Conservation (phyloP, 2,797 vertebrate genomes). For the Hybognathus amarus region DNA sequence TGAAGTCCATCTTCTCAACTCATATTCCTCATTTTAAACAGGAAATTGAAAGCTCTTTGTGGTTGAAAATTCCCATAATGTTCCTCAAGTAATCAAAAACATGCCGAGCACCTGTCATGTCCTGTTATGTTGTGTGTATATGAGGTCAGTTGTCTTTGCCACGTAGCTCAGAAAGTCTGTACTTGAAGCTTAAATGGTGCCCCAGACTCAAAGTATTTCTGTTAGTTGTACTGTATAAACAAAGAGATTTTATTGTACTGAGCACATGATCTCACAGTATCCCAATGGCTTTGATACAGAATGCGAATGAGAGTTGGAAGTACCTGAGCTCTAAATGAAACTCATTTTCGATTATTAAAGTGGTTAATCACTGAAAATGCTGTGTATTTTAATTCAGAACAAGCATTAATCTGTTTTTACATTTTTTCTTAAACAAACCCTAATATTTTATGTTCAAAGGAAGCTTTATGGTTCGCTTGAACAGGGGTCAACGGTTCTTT, state of each 20-base stretch:
- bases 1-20: constrained; percentile 24
- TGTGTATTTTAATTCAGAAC: not conserved
- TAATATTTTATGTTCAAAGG: not conserved
- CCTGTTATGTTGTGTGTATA: not conserved
- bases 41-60: constrained; percentile 5
- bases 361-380: not conserved
- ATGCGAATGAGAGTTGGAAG: not conserved
- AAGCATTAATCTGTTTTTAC: constrained; percentile 19
- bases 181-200: constrained; percentile 4
- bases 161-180: not conserved
- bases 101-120: constrained; percentile 21
- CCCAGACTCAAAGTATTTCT: not conserved
- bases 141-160: not conserved
- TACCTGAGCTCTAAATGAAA: not conserved
- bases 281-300: not conserved
- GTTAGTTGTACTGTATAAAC: not conserved
- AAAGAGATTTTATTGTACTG: not conserved
- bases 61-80: constrained; percentile 3
- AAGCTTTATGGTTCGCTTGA: not conserved
- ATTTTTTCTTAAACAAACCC: not conserved
- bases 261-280: not conserved
- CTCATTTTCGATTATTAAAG: not conserved
- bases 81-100: not conserved
- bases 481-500: constrained; percentile 11
- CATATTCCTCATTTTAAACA: not conserved